Evolutionary conservation across 2,888 invertebrate genomes (phyloP).

Genomic region (Yponomeuta sedellus): DNA sequence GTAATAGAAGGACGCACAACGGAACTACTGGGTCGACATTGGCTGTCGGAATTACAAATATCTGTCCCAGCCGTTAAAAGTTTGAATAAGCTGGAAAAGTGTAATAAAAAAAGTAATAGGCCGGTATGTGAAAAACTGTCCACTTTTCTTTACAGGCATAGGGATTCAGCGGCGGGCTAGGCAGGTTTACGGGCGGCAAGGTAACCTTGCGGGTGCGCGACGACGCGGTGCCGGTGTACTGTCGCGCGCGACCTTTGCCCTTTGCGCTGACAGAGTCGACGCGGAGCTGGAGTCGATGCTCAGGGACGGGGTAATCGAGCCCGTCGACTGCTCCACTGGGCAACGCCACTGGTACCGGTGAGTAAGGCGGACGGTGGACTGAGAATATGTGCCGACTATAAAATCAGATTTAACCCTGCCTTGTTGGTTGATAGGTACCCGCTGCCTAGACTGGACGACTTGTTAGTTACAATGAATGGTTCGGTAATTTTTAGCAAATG

Average conservation of each 20-base stretch:
- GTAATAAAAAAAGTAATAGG: not conserved
- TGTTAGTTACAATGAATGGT: not conserved
- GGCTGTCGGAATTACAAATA: not conserved
- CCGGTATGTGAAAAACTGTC: not conserved
- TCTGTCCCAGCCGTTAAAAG: not conserved
- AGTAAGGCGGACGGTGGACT: constrained; percentile 18
- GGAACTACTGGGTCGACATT: constrained; percentile 4
- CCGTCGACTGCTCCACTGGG: constrained; percentile 15
- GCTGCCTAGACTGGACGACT: constrained; percentile 19
- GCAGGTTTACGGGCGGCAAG: too few species aligned
- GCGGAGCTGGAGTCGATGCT: not conserved
- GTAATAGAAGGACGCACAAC: constrained; percentile 8
- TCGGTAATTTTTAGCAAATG: constrained; percentile 6
- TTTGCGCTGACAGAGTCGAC: constrained; percentile 20
- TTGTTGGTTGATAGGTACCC: constrained; percentile 20
- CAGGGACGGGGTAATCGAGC: constrained; percentile 19
- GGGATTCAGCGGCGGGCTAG: too few species aligned
- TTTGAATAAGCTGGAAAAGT: not conserved
- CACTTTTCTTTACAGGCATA: too few species aligned
- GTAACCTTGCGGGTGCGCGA: not conserved
- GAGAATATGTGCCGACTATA: constrained; percentile 19
- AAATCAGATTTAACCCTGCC: constrained; percentile 17
- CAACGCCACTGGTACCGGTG: constrained; percentile 25
- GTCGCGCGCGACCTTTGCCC: constrained; percentile 21
- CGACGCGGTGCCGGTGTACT: constrained; percentile 14